Base-by-base conservation (phyloP, 2,888 invertebrate genomes). In the Colostygia pectinataria region DNA sequence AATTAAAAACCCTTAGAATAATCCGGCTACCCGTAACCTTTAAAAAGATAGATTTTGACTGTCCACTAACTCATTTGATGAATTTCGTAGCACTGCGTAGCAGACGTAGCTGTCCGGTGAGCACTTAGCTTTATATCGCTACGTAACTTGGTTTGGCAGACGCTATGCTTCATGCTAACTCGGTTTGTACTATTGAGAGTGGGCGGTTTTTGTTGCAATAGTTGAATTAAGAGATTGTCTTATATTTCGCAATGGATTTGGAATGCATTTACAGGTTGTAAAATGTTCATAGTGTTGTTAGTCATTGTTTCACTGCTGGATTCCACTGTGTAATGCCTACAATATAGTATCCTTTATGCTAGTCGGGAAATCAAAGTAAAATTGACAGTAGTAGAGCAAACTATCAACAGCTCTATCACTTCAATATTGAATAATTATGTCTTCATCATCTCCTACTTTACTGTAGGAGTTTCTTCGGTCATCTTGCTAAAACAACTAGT, bases 141-240 rank as follows among this genome's bases (percentile, higher is more conserved):
- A 45, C 53, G 42, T 56, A 52, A 54, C 43, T 52, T 18, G 33
- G 38, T 54, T 59, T 49, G 44, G 32, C 45, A 34, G 42, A 24
- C 33, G 46, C 31, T 32, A 31, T 51, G 45, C 40, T 37, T 38
- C 27, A 37, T 33, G 29, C 24, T 52, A 38, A 52, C 46, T 52
- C 37, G 14, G 32, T 45, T 51, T 42, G 37, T 46, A 38, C 46
- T 28, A 51, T 51, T 38, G 37, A 32, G 45, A 45, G 37, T 39
- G 49, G 43, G 24, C 25, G 15, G 27, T 33, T 37, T 51, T 46
- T 41, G 41, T 41, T 40, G 40, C 31, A 6, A 10, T 15, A 31
- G 29, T 44, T 40, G 8, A 40, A 13, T 44, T 39, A 5, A 36
- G 9, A 25, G 7, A 36, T 36, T 40, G 40, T 28, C 10, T 29